A percentile compares a stretch with the other conserved stretches of the same genome.
These are phyloP conservation scores for Scopus umbretta DNA, from an alignment of 2,113 vertebrate species.

Conservation along the genomic window DNA sequence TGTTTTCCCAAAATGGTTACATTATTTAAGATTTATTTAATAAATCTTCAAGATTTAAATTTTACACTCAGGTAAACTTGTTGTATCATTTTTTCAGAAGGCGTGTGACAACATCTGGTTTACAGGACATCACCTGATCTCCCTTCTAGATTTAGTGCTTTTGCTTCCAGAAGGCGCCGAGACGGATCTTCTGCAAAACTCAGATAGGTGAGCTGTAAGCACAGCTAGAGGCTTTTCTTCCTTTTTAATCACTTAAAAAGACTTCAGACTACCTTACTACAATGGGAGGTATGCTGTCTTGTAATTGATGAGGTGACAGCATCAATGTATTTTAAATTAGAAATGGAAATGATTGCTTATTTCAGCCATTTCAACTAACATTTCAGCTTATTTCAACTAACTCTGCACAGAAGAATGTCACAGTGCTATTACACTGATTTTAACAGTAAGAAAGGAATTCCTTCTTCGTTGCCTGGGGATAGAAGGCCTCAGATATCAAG, in stretches of 20 bases:
- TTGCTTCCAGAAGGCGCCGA: conserved; percentile 83
- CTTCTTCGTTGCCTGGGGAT: not conserved
- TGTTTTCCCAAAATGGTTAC: not conserved
- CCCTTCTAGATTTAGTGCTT: conserved; percentile 79
- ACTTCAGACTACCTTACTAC: not conserved
- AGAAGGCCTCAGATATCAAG: not conserved
- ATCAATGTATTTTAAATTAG: not conserved
- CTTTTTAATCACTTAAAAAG: not conserved
- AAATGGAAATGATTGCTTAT: not conserved
- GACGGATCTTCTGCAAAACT: conserved; percentile 86
- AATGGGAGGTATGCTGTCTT: not conserved
- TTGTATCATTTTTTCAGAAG: conserved; percentile 61
- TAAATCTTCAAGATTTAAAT: not conserved
- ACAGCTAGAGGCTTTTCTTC: not conserved
- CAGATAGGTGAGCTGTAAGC: conserved; percentile 81
- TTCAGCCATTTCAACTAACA: not conserved
- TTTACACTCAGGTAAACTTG: not conserved
- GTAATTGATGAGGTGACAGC: not conserved
- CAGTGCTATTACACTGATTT: not conserved
- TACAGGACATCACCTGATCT: conserved; percentile 76
- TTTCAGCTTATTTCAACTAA: not conserved
- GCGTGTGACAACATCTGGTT: conserved; percentile 77
- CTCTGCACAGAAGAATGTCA: not conserved
- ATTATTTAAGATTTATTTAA: not conserved
- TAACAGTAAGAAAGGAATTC: not conserved